Base-by-base conservation (phyloP, 1,140 invertebrate species). In the Geopemphigus sp. region DNA sequence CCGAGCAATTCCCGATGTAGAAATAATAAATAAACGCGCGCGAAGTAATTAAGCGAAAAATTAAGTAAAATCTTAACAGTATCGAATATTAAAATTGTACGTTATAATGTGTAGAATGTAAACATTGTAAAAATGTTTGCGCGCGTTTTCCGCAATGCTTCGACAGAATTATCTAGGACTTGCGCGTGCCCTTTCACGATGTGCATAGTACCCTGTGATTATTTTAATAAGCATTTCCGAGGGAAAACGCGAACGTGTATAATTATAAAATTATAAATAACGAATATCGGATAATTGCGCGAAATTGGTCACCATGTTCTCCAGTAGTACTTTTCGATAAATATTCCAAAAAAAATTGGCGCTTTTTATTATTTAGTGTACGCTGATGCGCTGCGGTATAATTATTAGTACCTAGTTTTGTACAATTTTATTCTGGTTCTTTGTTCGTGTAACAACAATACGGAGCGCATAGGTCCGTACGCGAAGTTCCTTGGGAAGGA, bases 211-310 rank as follows among this genome's bases (percentile, higher is more conserved):
- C 39, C 45, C 5, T 50, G 45, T 70, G 45, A 70, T 50, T 70
- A 53, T 24, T 70, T 70, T 70, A 50, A 70, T 70, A 70, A 70
- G 45, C 45, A 17, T 50, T 70, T 50, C 17, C 45, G 15, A 68
- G 14, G 45, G 22, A 2, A 50, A 26, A 8, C 2, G 17, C 17
- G 19, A 39, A 39, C 8, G 32, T 8, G 8, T 39, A 39, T 32
- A 63, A 24, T 63, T 29, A 63, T 63, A 61, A 14, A 64, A 64
- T n/a, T 39, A 64, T n/a, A 39, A 39, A 39, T 39, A n/a, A 66
- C n/a, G 47, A 22, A 45, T 24, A 68, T 47, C 64, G 22, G 32
- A 66, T 45, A 66, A 66, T 10, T n/a, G n/a, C n/a, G n/a, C n/a
- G 12, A 19, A 14, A 19, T 68, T n/a, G n/a, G n/a, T n/a, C 39